Conservation (phyloP, 2,113 vertebrate species). For the Dipodomys spectabilis region DNA sequence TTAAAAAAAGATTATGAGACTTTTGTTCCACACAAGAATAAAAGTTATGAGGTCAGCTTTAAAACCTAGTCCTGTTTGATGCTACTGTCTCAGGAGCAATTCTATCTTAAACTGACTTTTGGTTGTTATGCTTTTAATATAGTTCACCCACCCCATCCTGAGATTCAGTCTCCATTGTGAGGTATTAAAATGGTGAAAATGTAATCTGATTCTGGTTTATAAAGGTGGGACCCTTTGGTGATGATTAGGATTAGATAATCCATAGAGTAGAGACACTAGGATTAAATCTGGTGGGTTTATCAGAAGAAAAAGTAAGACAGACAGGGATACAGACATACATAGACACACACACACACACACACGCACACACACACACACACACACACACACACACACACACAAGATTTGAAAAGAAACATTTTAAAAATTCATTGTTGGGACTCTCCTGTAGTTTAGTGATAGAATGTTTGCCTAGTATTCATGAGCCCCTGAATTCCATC, state of each 20-base stretch:
- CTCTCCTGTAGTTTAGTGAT: neutral
- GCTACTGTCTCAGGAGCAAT: neutral
- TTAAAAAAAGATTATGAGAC: too few species aligned
- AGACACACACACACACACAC: neutral
- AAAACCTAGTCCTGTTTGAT: neutral
- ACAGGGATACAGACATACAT: neutral
- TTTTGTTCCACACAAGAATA: neutral
- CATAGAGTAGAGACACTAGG: rapidly evolving
- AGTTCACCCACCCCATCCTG: neutral
- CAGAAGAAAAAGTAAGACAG: neutral
- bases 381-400: neutral
- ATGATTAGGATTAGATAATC: neutral
- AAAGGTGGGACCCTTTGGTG: too few species aligned
- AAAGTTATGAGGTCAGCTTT: neutral
- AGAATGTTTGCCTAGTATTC: neutral
- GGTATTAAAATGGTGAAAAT: neutral
- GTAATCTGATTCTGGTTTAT: neutral
- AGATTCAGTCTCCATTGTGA: neutral
- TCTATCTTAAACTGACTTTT: neutral
- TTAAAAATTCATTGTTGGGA: neutral
- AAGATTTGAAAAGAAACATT: neutral
- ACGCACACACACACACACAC: neutral
- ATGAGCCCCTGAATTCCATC: too few species aligned
- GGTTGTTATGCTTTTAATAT: neutral
- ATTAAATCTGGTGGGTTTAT: too few species aligned